phyloP scores from a whole-genome alignment of 2,797 vertebrate species.

The Crax fasciolata region DNA sequence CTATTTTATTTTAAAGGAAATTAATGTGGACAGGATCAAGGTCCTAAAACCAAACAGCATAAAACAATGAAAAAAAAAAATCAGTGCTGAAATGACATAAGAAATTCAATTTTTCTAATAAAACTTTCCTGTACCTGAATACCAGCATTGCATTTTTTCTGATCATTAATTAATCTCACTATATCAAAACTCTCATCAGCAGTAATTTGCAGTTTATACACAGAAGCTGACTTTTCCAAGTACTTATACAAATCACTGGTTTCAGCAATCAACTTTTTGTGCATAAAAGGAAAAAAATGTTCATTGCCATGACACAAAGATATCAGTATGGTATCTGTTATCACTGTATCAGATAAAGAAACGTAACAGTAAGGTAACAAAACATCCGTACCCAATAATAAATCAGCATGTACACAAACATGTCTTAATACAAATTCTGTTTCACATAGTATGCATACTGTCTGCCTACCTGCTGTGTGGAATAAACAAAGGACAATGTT shows the following conservation, averaged over 20 bases:
- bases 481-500: neutral
- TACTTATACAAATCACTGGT: neutral
- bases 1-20: neutral
- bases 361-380: neutral
- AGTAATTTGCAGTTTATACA: neutral
- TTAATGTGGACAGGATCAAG: neutral
- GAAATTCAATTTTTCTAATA: neutral
- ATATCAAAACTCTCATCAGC: neutral
- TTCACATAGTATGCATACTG: neutral
- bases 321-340: neutral
- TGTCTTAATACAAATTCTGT: neutral
- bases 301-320: neutral
- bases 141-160: neutral
- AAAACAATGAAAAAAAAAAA: neutral
- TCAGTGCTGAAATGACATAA: neutral
- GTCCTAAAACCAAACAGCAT: neutral
- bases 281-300: neutral
- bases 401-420: neutral
- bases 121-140: neutral
- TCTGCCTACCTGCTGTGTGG: neutral
- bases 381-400: neutral
- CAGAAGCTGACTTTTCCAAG: neutral
- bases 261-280: neutral
- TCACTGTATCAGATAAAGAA: neutral
- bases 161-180: neutral